A percentile compares a stretch with the other conserved stretches of the same genome.
phyloP scores from a whole-genome alignment of 2,113 vertebrate species.

The Oryzias javanicus region DNA sequence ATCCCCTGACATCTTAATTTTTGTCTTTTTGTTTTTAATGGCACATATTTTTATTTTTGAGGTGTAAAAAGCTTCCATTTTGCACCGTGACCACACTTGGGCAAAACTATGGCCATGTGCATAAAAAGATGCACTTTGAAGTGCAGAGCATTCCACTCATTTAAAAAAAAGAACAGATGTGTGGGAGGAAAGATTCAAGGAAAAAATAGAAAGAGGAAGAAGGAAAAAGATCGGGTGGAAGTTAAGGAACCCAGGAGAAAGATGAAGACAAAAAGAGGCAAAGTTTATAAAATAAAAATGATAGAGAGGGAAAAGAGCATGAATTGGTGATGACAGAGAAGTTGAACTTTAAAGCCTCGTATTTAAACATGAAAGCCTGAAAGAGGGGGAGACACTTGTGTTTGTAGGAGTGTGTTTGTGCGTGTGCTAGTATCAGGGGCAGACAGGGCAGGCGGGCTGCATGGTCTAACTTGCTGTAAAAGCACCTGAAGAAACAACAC shows the following conservation, averaged over 20 bases:
- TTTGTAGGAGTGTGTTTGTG: constrained; percentile 9
- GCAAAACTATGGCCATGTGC: too few species aligned
- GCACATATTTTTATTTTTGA: too few species aligned
- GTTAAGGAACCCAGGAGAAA: not conserved
- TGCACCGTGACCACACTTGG: too few species aligned
- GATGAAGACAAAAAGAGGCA: constrained; percentile 27
- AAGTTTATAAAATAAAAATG: constrained; percentile 21
- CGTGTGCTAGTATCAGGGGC: constrained; percentile 32
- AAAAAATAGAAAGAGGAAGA: constrained; percentile 1
- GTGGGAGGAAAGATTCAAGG: constrained; percentile 49
- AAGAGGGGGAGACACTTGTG: not conserved
- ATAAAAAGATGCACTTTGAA: too few species aligned
- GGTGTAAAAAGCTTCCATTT: too few species aligned
- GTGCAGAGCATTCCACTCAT: too few species aligned
- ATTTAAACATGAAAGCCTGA: constrained; percentile 61
- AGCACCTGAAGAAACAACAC: constrained; percentile 79
- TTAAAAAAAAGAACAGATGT: not conserved
- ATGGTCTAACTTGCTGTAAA: constrained; percentile 67
- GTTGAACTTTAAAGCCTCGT: constrained; percentile 46
- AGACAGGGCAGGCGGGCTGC: constrained; percentile 58
- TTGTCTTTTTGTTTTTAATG: too few species aligned
- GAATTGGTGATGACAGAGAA: constrained; percentile 14
- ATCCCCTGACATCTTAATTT: too few species aligned
- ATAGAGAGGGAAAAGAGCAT: constrained; percentile 12
- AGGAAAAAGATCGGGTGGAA: not conserved